Base-by-base conservation (phyloP, 2,113 vertebrate genomes). In the Passer montanus region DNA sequence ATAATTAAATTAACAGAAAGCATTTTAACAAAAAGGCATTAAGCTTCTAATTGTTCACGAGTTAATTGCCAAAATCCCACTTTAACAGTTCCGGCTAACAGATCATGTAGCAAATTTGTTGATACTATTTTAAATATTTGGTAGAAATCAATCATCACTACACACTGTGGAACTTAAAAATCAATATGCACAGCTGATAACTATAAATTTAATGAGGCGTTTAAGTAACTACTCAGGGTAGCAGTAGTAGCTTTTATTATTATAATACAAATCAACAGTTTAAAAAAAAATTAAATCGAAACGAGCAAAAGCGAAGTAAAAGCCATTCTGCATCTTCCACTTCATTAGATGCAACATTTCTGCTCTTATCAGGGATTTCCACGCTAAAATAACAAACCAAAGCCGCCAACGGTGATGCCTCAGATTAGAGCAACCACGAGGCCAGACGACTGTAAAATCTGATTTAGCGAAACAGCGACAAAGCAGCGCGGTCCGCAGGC, bases 361-460 rank as follows among this genome's bases (percentile, higher is more conserved):
- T 23, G 20, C 44, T 35, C 27, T 9, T 5, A 23, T 2, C 19
- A 15, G 73, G 47, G 52, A 82, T 22, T 8, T 41, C 37, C 69
- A 2, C 12, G 1, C 43, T 56, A 47, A 50, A 63, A 79, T 2
- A 64, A 70, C 41, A 43, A 35, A 46, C 23, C 37, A 35, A 56
- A 47, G 63, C 30, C 33, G 28, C 7, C 31, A 9, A 1, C 1
- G n/a, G 55, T 0, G 72, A 59, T 8, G 53, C 18, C 68, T 26
- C 44, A 4, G 30, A 70, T 14, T 3, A 26, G 39, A 50, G 62
- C 46, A 28, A 27, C 13, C 30, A 3, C 4, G n/a, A 19, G 19
- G 8, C 18, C 6, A 26, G 68, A 9, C 1, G 50, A 7, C 63
- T 11, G 35, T 2, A 30, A 24, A 23, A n/a, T 1, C 7, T 1